Percentiles rank a stretch among this genome's conserved stretches.
These are phyloP conservation scores for Scopus umbretta DNA, from an alignment of 2,113 vertebrate genomes.

Conservation along the genomic window DNA sequence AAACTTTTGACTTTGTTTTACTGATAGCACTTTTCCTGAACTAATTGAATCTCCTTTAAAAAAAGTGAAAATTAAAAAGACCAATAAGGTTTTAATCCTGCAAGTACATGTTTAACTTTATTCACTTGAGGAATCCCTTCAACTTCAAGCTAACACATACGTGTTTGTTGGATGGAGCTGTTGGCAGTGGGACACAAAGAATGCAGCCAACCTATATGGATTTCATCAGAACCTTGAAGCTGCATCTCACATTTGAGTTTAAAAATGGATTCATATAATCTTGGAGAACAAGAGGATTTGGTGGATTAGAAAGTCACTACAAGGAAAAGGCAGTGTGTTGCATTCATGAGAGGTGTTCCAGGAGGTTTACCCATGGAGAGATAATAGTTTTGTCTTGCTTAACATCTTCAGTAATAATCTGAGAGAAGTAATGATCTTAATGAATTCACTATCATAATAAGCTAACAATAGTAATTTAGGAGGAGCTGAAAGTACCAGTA, in stretches of 20 bases:
- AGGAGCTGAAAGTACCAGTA: conserved; percentile 48
- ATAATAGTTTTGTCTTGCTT: conserved; percentile 28
- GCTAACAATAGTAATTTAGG: conserved; percentile 60
- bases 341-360: not conserved
- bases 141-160: not conserved
- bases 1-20: not conserved
- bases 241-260: not conserved
- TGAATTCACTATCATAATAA: conserved; percentile 53
- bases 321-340: not conserved
- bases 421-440: conserved; percentile 52
- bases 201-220: not conserved
- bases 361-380: not conserved
- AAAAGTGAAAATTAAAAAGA: not conserved
- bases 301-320: not conserved
- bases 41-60: not conserved
- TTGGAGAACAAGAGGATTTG: not conserved
- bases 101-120: not conserved
- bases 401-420: conserved; percentile 15
- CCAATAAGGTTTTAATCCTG: not conserved
- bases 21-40: not conserved
- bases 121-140: not conserved
- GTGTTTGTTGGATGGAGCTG: not conserved
- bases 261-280: not conserved
- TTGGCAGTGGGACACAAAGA: not conserved
- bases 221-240: not conserved